These are phyloP conservation scores for Suillia variegata DNA, from an alignment of 2,888 invertebrate species.

Conservation along the genomic window DNA sequence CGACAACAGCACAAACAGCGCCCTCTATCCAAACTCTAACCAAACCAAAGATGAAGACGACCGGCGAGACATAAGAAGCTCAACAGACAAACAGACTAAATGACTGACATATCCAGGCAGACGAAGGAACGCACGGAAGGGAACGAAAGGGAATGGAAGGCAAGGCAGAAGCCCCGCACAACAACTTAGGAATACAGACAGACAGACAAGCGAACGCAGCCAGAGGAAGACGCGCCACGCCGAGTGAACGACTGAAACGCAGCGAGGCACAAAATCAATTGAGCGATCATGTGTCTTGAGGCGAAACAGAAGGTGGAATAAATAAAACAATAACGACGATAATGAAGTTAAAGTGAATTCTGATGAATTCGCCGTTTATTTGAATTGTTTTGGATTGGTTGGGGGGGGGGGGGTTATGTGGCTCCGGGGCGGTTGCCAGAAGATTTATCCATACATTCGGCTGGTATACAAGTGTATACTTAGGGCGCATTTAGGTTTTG, in stretches of 20 bases:
- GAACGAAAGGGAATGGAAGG: too few relatives aligned
- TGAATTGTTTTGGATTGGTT: too few relatives aligned
- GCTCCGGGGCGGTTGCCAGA: too few relatives aligned
- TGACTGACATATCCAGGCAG: constrained; percentile 9
- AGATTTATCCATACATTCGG: too few relatives aligned
- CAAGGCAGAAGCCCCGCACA: constrained; percentile 12
- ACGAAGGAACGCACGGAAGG: constrained; percentile 5
- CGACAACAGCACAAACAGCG: not conserved
- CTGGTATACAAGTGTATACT: too few relatives aligned
- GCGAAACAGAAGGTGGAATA: constrained; percentile 61
- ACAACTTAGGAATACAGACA: not conserved
- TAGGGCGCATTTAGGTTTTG: too few relatives aligned
- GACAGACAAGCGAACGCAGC: constrained; percentile 1
- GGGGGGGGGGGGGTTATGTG: too few relatives aligned
- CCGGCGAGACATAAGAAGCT: not conserved
- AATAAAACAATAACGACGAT: constrained; percentile 59
- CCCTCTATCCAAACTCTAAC: too few relatives aligned
- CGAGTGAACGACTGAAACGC: not conserved
- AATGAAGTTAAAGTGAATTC: constrained; percentile 60
- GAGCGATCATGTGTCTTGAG: constrained; percentile 60
- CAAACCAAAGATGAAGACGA: not conserved
- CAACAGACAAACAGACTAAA: not conserved
- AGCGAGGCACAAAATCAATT: constrained; percentile 50
- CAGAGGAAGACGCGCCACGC: not conserved
- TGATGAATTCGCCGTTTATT: constrained; percentile 46